phyloP scores from a whole-genome alignment of 2,113 vertebrate species.

The Oncorhynchus gorbuscha region DNA sequence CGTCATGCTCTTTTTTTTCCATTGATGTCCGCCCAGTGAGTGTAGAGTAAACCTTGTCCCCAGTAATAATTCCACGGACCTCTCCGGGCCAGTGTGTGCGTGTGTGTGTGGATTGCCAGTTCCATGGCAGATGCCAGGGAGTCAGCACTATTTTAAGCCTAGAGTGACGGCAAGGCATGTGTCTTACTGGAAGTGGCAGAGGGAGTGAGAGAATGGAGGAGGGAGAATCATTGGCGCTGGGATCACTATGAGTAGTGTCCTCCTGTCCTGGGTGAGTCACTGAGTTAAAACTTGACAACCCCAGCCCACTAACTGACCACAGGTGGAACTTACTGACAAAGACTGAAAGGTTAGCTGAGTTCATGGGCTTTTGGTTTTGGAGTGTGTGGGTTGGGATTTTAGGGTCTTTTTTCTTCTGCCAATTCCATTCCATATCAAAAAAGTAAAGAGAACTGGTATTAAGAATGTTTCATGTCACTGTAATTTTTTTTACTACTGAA shows the following conservation, averaged over 20 bases:
- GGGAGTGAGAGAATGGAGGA: conserved; percentile 14
- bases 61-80: background rate
- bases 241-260: background rate
- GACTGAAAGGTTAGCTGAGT: conserved; percentile 10
- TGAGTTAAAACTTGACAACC: background rate
- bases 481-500: background rate
- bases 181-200: conserved; percentile 66
- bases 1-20: background rate
- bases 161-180: conserved; percentile 33
- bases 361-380: background rate
- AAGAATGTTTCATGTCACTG: background rate
- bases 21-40: background rate
- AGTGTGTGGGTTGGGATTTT: background rate
- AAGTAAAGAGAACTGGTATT: too few species aligned
- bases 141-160: conserved; percentile 51
- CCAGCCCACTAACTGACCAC: background rate
- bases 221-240: background rate
- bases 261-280: conserved; percentile 19
- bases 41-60: background rate
- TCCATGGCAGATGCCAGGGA: conserved; percentile 32
- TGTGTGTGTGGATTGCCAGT: conserved; percentile 24
- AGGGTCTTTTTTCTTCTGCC: background rate
- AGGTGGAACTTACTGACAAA: background rate
- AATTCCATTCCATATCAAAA: background rate
- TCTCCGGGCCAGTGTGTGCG: background rate